These are phyloP conservation scores for Ploceus nigricollis DNA, from an alignment of 2,113 vertebrate species.

Conservation along the genomic window DNA sequence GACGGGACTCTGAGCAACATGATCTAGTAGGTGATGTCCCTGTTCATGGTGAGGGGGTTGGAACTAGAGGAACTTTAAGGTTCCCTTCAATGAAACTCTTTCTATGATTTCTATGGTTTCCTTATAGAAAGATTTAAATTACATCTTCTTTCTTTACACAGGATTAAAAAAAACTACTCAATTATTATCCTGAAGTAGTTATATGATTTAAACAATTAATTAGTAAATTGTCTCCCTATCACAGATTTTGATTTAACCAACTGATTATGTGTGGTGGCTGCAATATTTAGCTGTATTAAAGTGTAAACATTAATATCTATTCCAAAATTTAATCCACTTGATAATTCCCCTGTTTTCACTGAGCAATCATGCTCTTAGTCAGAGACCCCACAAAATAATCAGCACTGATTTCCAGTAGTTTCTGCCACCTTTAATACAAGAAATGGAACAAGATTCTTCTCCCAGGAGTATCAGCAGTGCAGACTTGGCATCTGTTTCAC, in stretches of 20 bases:
- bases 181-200: background rate
- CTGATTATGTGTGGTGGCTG: background rate
- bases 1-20: no score
- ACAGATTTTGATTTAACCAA: background rate
- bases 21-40: background rate
- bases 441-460: background rate
- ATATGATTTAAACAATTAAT: background rate
- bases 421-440: background rate
- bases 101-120: background rate
- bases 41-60: background rate
- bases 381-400: background rate
- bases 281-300: background rate
- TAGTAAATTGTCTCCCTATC: background rate
- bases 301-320: background rate
- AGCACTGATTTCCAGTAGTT: background rate
- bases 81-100: background rate
- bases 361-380: background rate
- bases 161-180: background rate
- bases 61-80: background rate
- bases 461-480: background rate
- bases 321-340: background rate
- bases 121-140: background rate
- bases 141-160: background rate
- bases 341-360: background rate
- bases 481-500: background rate